phyloP scores from a whole-genome alignment of 2,113 vertebrate species.

The Xiphophorus couchianus region DNA sequence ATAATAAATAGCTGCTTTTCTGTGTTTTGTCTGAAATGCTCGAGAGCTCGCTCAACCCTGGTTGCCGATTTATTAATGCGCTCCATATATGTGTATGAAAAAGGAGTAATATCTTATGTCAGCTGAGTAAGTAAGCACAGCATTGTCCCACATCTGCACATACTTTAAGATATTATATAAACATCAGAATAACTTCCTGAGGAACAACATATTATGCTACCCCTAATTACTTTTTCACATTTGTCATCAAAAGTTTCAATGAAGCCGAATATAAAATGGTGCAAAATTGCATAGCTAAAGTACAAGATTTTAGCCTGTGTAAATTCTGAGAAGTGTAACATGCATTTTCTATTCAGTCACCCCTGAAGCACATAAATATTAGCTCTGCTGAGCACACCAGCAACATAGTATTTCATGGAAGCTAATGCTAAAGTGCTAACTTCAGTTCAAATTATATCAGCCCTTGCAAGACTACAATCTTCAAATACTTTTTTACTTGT shows the following conservation, averaged over 20 bases:
- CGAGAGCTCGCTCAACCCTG: not conserved
- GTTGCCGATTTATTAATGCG: not conserved
- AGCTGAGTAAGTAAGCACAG: not conserved
- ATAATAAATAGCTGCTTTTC: slow-evolving; percentile 60
- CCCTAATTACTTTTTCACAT: too few species aligned
- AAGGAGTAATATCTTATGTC: too few species aligned
- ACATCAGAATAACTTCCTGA: slow-evolving; percentile 46
- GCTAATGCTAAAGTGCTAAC: too few species aligned
- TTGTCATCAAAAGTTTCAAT: too few species aligned
- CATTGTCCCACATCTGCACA: slow-evolving; percentile 22
- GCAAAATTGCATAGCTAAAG: not conserved
- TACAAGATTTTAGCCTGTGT: not conserved
- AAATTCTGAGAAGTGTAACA: not conserved
- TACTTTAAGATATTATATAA: slow-evolving; percentile 28
- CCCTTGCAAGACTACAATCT: too few species aligned
- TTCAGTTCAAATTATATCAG: too few species aligned
- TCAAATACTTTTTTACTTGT: too few species aligned
- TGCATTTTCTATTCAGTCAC: not conserved
- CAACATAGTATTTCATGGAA: too few species aligned
- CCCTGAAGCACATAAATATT: too few species aligned
- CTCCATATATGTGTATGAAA: slow-evolving; percentile 3
- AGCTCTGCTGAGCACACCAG: too few species aligned
- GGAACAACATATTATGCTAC: too few species aligned
- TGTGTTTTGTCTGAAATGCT: slow-evolving; percentile 11
- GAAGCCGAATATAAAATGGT: too few species aligned